These are phyloP conservation scores for Eurosta solidaginis DNA, from an alignment of 1,140 invertebrate genomes.

Conservation along the genomic window DNA sequence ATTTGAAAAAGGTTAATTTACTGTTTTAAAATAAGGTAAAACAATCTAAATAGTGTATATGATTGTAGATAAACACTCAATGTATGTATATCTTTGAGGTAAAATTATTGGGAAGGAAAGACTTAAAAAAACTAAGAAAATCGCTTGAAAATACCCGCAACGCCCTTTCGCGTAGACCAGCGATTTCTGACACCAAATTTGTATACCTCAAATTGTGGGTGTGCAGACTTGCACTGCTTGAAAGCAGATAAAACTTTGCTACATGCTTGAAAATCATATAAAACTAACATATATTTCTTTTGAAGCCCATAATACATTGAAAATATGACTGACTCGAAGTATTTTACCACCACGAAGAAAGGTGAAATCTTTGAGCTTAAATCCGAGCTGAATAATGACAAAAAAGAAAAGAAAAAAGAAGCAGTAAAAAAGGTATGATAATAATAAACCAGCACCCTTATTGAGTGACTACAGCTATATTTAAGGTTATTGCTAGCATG, in stretches of 20 bases:
- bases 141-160: too few relatives aligned
- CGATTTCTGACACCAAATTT: too few relatives aligned
- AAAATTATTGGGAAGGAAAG: too few relatives aligned
- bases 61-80: not conserved
- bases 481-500: conserved; percentile 98
- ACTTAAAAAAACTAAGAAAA: too few relatives aligned
- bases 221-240: not conserved
- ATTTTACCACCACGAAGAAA: conserved; percentile 99
- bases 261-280: too few relatives aligned
- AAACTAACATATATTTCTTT: not conserved
- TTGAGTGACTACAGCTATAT: not conserved
- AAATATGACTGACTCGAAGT: conserved; percentile 98
- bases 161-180: too few relatives aligned
- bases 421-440: conserved; percentile 92
- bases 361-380: conserved; percentile 99
- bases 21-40: not conserved
- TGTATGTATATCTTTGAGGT: too few relatives aligned
- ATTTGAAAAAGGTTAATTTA: not conserved
- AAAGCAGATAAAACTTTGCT: not conserved
- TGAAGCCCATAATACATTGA: not conserved
- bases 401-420: conserved; percentile 99
- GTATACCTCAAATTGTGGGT: too few relatives aligned
- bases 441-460: not conserved
- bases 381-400: conserved; percentile 98
- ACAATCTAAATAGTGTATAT: not conserved